Base-by-base conservation (phyloP, 2,888 invertebrate species). In the Tortrix viridana region DNA sequence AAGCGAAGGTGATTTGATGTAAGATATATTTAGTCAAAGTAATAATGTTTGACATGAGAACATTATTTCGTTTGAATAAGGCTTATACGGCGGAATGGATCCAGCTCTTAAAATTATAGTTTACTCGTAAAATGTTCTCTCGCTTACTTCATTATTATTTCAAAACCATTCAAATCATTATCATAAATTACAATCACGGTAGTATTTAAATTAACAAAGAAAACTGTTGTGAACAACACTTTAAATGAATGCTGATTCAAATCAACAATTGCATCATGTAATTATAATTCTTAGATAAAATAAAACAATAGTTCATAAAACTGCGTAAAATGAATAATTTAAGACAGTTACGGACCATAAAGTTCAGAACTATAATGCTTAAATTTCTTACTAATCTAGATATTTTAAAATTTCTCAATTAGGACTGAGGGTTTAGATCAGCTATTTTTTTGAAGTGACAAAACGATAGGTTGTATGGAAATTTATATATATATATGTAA, bases 311-410 rank as follows among this genome's bases (percentile, higher is more conserved):
- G 32, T 44, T 20, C n/a, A 44, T 32, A 20, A 7, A 26, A 14
- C 7, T 20, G 7, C 18, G 5, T 41, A 22, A 43, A 60, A 55
- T 49, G 49, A 49, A 18, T 49, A 49, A 18, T 48, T 48, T 54
- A 53, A 57, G 49, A 44, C 49, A 48, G 56, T 56, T 19, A 56
- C 46, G 38, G 38, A 6, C 46, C 9, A 19, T 50, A 38, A 55
- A 52, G 19, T 37, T 32, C 23, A 37, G 43, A 48, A 54, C 43
- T 60, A 19, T 52, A 54, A n/a, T 49, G 41, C n/a, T 19, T 52
- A 37, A 19, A 23, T 22, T 43, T 54, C 5, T 4, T 19, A 12
- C 18, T 6, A 1, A n/a, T 16, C 19, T 3, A 43, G 2, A 6
- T 23, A 20, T 18, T 6, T 22, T 23, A 20, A 41, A n/a, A 20